These are phyloP conservation scores for Drosophila diplacantha DNA, from an alignment of 2,888 invertebrate genomes.

Conservation along the genomic window DNA sequence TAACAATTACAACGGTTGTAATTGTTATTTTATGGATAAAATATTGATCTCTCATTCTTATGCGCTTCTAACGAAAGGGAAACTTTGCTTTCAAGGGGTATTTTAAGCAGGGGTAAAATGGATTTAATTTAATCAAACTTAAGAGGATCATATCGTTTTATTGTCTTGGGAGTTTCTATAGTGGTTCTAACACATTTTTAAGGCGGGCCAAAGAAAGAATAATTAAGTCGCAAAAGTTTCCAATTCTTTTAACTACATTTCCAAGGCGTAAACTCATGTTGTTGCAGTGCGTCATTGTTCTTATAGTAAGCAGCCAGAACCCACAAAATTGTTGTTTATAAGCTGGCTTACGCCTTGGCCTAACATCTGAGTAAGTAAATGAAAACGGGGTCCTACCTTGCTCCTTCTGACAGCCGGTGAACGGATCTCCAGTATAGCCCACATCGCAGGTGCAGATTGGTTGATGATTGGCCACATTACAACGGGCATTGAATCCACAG, in stretches of 20 bases:
- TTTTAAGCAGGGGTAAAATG: not conserved
- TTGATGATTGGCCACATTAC: slow-evolving; percentile 80
- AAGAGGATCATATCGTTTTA: not conserved
- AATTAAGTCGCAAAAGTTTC: slow-evolving; percentile 45
- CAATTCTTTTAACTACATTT: slow-evolving; percentile 34
- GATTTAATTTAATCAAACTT: not conserved
- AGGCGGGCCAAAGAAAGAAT: not conserved
- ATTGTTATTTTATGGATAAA: slow-evolving; percentile 8
- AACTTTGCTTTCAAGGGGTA: slow-evolving; percentile 44
- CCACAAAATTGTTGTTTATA: slow-evolving; percentile 20
- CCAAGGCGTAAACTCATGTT: slow-evolving; percentile 54
- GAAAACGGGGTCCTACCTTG: slow-evolving; percentile 73
- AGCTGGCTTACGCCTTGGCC: slow-evolving; percentile 65
- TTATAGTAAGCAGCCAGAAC: slow-evolving; percentile 78
- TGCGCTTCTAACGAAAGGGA: slow-evolving; percentile 52
- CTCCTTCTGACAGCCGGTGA: slow-evolving; percentile 80
- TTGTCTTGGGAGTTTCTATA: not conserved
- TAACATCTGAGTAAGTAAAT: slow-evolving; percentile 40
- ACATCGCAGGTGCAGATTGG: slow-evolving; percentile 79
- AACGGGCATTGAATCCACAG: slow-evolving; percentile 83
- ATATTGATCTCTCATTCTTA: slow-evolving; percentile 51
- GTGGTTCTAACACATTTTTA: no score
- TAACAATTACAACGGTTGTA: slow-evolving; percentile 45
- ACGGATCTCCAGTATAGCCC: slow-evolving; percentile 82
- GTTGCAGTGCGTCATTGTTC: slow-evolving; percentile 38